These are phyloP conservation scores for Toxonevra muliebris DNA, from an alignment of 2,888 invertebrate species.

Conservation along the genomic window DNA sequence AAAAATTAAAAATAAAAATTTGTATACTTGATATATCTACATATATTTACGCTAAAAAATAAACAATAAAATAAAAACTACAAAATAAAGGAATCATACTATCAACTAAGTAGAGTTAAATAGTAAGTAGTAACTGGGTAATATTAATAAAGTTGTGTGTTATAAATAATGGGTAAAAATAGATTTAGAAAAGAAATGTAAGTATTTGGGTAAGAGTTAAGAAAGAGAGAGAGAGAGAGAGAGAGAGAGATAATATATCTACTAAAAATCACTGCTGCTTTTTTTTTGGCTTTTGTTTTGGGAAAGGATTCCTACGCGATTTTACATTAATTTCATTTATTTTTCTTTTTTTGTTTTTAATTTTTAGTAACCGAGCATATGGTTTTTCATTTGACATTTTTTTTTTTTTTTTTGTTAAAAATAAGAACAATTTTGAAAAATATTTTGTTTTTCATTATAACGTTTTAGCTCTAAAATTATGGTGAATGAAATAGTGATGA, in stretches of 20 bases:
- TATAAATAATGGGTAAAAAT: neutral
- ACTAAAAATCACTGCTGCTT: constrained; percentile 50
- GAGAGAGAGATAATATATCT: constrained; percentile 41
- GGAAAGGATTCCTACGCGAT: neutral
- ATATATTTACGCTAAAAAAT: neutral
- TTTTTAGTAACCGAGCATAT: no score
- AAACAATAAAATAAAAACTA: neutral
- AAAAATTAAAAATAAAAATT: neutral
- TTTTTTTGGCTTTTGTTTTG: constrained; percentile 13
- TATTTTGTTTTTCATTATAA: no score
- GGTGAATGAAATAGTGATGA: no score
- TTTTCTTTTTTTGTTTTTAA: no score
- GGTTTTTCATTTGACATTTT: no score
- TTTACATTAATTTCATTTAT: neutral
- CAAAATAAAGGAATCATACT: no score
- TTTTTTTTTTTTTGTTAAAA: no score
- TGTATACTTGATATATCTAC: neutral
- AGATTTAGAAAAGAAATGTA: constrained; percentile 20
- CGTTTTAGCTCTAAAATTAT: no score
- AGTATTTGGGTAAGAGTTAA: constrained; percentile 19
- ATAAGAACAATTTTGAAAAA: no score
- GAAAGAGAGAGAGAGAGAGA: constrained; percentile 4
- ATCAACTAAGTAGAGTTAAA: no score
- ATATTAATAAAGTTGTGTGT: no score
- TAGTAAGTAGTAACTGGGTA: no score